Percentiles rank a stretch among this genome's conserved stretches.
phyloP scores from a whole-genome alignment of 2,888 invertebrate genomes.

The Lycocerus yunnanus region DNA sequence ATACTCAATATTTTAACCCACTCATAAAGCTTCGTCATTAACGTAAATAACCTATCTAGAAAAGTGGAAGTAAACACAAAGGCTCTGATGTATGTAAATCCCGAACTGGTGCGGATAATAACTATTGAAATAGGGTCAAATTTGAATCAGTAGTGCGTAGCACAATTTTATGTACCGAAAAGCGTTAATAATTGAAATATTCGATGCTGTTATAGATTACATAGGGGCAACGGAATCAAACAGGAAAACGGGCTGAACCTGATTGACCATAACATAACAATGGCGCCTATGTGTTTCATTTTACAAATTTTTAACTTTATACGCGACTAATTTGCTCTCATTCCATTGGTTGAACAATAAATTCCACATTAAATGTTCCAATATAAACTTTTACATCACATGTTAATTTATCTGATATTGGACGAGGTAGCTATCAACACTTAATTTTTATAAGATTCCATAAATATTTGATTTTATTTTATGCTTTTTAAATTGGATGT shows the following conservation, averaged over 20 bases:
- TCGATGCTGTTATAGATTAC: constrained; percentile 31
- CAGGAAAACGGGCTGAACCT: constrained; percentile 25
- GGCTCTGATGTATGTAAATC: constrained; percentile 15
- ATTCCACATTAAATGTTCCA: not conserved
- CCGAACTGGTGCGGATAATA: constrained; percentile 23
- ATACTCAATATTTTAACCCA: not conserved
- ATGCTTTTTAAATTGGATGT: not conserved
- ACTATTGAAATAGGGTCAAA: constrained; percentile 19
- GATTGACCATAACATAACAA: constrained; percentile 35
- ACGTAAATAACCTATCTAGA: constrained; percentile 14
- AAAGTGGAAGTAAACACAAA: constrained; percentile 11
- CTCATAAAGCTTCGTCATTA: constrained; percentile 4
- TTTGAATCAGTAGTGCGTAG: constrained; percentile 33
- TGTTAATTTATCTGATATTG: not conserved
- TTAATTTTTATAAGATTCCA: not conserved
- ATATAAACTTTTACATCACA: not conserved
- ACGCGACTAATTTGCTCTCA: not conserved
- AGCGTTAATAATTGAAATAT: constrained; percentile 42
- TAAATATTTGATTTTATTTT: not conserved
- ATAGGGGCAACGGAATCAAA: constrained; percentile 23
- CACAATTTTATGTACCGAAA: constrained; percentile 36
- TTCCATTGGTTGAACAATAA: not conserved
- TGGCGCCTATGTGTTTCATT: constrained; percentile 22
- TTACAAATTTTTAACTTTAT: constrained; percentile 25
- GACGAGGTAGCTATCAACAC: not conserved